Evolutionary conservation across 1,140 invertebrate genomes (phyloP).

Genomic region (Rhysida immarginata): DNA sequence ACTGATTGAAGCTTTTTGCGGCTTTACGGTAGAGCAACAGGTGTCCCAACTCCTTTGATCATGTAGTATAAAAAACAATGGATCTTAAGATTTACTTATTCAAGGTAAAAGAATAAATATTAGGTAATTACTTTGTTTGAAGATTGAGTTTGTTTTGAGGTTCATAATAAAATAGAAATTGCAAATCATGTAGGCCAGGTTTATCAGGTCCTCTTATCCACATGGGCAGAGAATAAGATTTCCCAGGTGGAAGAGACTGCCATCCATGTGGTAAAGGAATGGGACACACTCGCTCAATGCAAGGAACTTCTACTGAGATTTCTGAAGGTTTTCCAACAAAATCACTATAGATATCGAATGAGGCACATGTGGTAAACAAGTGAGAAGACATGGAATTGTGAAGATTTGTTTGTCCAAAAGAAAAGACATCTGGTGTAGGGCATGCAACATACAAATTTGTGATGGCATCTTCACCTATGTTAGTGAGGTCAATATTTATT

Average conservation of each 20-base stretch:
- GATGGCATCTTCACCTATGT: constrained; percentile 47
- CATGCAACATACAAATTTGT: constrained; percentile 48
- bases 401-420: constrained; percentile 30
- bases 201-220: constrained; percentile 50
- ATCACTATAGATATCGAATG: constrained; percentile 4
- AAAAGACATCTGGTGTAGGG: constrained; percentile 48
- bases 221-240: constrained; percentile 39
- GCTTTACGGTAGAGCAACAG: too few species aligned
- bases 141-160: too few species aligned
- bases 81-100: not conserved
- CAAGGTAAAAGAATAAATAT: not conserved
- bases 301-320: not conserved
- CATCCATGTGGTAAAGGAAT: constrained; percentile 21
- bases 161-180: constrained; percentile 59
- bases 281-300: constrained; percentile 11
- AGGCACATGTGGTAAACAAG: constrained; percentile 8
- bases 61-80: too few species aligned
- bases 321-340: constrained; percentile 5
- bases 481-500: constrained; percentile 48
- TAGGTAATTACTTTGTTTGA: constrained; percentile 20
- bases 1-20: too few species aligned
- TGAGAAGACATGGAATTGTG: constrained; percentile 19
- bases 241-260: constrained; percentile 35
- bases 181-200: constrained; percentile 43
- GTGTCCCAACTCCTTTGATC: not conserved